These are phyloP conservation scores for Ceratina japonica DNA, from an alignment of 1,140 invertebrate genomes.

Conservation along the genomic window DNA sequence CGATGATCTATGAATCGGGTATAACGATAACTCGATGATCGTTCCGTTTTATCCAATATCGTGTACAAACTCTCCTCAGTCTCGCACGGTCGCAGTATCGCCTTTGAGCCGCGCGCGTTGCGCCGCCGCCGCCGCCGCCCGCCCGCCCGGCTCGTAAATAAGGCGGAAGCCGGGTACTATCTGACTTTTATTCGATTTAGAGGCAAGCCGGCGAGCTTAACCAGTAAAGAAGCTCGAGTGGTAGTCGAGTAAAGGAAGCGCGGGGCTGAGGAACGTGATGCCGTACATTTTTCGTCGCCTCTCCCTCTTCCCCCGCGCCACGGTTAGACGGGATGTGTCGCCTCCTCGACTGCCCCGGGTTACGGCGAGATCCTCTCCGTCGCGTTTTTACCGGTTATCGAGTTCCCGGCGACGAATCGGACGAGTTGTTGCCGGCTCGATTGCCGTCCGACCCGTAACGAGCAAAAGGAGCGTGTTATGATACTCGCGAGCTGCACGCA, in stretches of 20 bases:
- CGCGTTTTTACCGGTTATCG: constrained; percentile 34
- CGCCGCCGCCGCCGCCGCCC: no score
- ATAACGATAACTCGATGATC: constrained; percentile 41
- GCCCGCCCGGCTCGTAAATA: constrained; percentile 56
- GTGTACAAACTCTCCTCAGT: constrained; percentile 5
- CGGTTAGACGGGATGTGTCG: not conserved
- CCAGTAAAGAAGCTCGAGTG: constrained; percentile 40
- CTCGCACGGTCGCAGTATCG: not conserved
- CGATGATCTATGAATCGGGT: constrained; percentile 28
- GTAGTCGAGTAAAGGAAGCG: constrained; percentile 37
- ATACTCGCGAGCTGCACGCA: constrained; percentile 40
- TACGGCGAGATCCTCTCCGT: constrained; percentile 8
- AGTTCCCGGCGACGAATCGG: constrained; percentile 21
- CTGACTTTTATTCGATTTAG: constrained; percentile 73
- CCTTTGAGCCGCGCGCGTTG: constrained; percentile 12
- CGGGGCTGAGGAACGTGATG: constrained; percentile 26
- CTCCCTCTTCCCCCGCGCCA: not conserved
- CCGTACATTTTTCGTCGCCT: constrained; percentile 40
- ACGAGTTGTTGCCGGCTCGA: constrained; percentile 41
- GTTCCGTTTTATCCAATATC: constrained; percentile 35
- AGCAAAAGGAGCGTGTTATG: constrained; percentile 36
- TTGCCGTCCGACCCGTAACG: constrained; percentile 39
- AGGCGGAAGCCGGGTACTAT: constrained; percentile 54
- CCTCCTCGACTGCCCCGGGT: not conserved
- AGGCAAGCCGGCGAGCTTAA: constrained; percentile 58